Evolutionary conservation across 2,888 invertebrate genomes (phyloP).

Genomic region (Silvanus unidentatus): DNA sequence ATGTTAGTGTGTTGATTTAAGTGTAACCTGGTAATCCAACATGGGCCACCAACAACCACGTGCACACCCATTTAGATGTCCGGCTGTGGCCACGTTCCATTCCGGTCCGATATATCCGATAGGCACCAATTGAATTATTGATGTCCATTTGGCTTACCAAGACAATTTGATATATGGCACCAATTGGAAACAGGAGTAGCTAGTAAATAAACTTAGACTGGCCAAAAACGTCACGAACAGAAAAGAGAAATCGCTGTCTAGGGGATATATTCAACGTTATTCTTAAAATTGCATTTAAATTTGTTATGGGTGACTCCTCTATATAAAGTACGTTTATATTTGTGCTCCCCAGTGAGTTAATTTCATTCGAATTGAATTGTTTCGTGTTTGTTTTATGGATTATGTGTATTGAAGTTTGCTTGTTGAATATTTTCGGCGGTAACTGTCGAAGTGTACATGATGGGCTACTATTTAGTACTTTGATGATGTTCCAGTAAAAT

Average conservation of each 20-base stretch:
- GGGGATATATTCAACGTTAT: constrained; percentile 34
- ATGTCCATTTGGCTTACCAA: constrained; percentile 40
- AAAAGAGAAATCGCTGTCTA: constrained; percentile 37
- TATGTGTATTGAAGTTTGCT: constrained; percentile 32
- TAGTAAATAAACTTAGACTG: constrained; percentile 38
- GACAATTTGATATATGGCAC: constrained; percentile 44
- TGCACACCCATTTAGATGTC: constrained; percentile 27
- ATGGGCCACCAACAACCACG: constrained; percentile 25
- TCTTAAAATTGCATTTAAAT: constrained; percentile 43
- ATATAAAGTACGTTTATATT: neutral
- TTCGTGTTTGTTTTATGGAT: constrained; percentile 39
- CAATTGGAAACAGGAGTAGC: constrained; percentile 40
- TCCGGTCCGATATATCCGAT: constrained; percentile 23
- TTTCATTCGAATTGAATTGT: constrained; percentile 17
- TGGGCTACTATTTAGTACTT: constrained; percentile 34
- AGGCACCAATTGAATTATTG: constrained; percentile 40
- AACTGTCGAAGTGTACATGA: neutral
- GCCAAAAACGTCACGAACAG: constrained; percentile 34
- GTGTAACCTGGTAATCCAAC: constrained; percentile 27
- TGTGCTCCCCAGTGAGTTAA: constrained; percentile 24
- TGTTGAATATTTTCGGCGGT: constrained; percentile 23
- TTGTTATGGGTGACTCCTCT: constrained; percentile 31
- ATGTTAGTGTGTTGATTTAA: constrained; percentile 20
- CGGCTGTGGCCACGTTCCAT: constrained; percentile 28
- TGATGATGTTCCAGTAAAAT: constrained; percentile 27